Percentiles rank a stretch among this genome's conserved stretches.
Conservation (phyloP, 2,113 vertebrate genomes). For the Struthidea cinerea region DNA sequence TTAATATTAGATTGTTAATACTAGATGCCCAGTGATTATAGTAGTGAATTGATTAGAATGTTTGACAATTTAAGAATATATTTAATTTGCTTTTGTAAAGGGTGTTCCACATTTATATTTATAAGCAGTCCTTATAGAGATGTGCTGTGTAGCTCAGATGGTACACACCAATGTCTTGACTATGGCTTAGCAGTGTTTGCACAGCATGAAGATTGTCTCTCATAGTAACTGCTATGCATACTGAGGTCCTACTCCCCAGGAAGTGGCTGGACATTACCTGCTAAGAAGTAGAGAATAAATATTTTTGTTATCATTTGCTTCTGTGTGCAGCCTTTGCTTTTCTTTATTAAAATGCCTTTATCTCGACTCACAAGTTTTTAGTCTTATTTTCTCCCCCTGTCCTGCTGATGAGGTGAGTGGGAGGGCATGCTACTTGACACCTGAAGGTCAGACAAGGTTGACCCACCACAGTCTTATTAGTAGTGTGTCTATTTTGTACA, state of each 20-base stretch:
- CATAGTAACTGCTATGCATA: rapidly evolving
- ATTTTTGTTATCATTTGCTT: not conserved
- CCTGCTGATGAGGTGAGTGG: not conserved
- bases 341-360: not conserved
- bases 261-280: not conserved
- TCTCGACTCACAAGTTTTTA: rapidly evolving
- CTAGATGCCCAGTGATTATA: not conserved
- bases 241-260: too few relatives aligned
- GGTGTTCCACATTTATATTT: not conserved
- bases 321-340: rapidly evolving
- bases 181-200: not conserved
- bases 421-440: not conserved
- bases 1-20: not conserved
- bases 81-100: not conserved
- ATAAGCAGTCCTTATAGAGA: not conserved
- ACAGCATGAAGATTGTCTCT: not conserved
- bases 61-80: not conserved
- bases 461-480: not conserved
- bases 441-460: not conserved
- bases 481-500: not conserved
- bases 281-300: not conserved
- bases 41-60: not conserved
- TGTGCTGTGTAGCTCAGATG: not conserved
- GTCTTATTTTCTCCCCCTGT: not conserved
- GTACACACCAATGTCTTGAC: not conserved